These are phyloP conservation scores for Corythornis vintsioides DNA, from an alignment of 2,113 vertebrate species.

Conservation along the genomic window DNA sequence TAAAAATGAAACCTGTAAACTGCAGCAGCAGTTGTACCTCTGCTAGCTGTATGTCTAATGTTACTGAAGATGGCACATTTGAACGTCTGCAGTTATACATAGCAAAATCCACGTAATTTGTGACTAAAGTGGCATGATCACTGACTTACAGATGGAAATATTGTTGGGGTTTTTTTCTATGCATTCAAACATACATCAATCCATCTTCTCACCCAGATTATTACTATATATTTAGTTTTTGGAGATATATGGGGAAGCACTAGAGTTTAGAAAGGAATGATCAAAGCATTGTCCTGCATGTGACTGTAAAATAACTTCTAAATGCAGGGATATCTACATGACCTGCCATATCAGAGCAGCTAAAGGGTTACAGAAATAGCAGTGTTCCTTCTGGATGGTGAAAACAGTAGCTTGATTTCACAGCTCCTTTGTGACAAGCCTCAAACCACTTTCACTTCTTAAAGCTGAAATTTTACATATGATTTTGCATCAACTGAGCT, in stretches of 20 bases:
- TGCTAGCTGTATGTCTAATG: not conserved
- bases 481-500: not conserved
- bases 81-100: not conserved
- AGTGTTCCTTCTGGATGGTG: not conserved
- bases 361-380: not conserved
- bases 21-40: not conserved
- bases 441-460: not conserved
- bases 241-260: not conserved
- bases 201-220: not conserved
- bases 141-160: not conserved
- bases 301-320: not conserved
- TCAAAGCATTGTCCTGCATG: rapidly evolving
- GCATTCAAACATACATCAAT: not conserved
- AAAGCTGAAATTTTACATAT: not conserved
- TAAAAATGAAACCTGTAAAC: not conserved
- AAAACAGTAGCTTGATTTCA: not conserved
- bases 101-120: not conserved
- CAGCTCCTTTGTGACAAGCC: not conserved
- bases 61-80: not conserved
- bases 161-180: not conserved
- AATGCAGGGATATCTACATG: not conserved
- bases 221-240: not conserved
- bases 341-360: not conserved
- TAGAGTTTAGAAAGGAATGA: not conserved
- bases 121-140: not conserved